phyloP scores from a whole-genome alignment of 2,888 invertebrate genomes.

The Chirona hameri region DNA sequence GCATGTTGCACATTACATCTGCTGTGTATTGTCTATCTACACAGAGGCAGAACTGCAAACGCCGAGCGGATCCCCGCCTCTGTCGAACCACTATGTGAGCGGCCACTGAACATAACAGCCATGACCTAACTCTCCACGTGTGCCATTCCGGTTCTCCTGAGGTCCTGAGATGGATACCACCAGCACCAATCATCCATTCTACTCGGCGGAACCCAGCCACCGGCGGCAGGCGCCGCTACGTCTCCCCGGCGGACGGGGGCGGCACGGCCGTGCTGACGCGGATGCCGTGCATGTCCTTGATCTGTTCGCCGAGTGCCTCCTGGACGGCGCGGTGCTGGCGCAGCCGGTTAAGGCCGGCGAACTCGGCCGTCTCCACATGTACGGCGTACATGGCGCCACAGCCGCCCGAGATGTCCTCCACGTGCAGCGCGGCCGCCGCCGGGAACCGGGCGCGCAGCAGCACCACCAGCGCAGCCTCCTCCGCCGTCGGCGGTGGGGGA shows the following conservation, averaged over 20 bases:
- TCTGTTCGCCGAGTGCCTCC: slow-evolving; percentile 66
- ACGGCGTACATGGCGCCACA: slow-evolving; percentile 79
- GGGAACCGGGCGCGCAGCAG: slow-evolving; percentile 36
- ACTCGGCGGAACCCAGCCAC: too few species aligned
- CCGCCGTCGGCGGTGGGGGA: background rate
- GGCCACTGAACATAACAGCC: too few species aligned
- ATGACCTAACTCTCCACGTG: too few species aligned
- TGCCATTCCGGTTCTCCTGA: too few species aligned
- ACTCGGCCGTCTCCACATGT: slow-evolving; percentile 63
- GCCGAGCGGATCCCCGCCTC: too few species aligned
- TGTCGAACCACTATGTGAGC: too few species aligned
- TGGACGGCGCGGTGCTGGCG: slow-evolving; percentile 70
- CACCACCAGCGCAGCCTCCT: slow-evolving; percentile 28
- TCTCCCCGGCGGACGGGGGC: background rate
- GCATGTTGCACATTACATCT: too few species aligned
- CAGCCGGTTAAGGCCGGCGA: slow-evolving; percentile 63
- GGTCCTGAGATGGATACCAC: too few species aligned
- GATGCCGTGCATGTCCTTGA: slow-evolving; percentile 78
- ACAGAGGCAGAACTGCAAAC: too few species aligned
- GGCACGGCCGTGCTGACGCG: slow-evolving; percentile 66
- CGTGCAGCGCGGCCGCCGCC: slow-evolving; percentile 34
- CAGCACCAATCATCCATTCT: too few species aligned
- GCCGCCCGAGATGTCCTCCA: slow-evolving; percentile 52
- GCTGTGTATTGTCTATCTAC: too few species aligned
- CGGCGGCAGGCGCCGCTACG: background rate